Evolutionary conservation across 1,140 invertebrate species (phyloP).

Genomic region (Aphaenogaster rudis): DNA sequence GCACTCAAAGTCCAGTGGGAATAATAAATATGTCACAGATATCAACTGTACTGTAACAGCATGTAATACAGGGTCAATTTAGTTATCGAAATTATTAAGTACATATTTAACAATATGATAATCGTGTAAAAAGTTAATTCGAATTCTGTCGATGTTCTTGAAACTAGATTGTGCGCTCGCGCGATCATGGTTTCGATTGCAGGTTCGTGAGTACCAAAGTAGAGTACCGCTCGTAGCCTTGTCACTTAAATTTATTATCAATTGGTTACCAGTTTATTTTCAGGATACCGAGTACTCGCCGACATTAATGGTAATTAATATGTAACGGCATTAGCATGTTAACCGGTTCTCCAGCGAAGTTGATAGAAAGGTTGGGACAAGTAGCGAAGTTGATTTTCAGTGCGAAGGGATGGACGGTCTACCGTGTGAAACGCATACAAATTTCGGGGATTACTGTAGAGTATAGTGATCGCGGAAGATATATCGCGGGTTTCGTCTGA

Average conservation of each 20-base stretch:
- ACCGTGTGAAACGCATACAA: slow-evolving; percentile 27
- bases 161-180: background rate
- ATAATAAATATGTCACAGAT: slow-evolving; percentile 11
- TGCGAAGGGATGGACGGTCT: slow-evolving; percentile 2
- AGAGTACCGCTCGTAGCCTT: background rate
- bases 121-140: background rate
- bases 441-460: slow-evolving; percentile 42
- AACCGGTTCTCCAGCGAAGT: slow-evolving; percentile 43
- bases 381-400: slow-evolving; percentile 37
- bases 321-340: slow-evolving; percentile 60
- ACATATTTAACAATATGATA: background rate
- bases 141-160: background rate
- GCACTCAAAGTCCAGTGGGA: background rate
- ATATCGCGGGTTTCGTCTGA: slow-evolving; percentile 44
- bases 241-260: slow-evolving; percentile 55
- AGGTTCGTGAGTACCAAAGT: background rate
- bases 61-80: background rate
- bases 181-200: slow-evolving; percentile 5
- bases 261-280: slow-evolving; percentile 50
- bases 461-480: slow-evolving; percentile 41
- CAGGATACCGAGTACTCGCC: slow-evolving; percentile 9
- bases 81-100: slow-evolving; percentile 6
- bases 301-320: slow-evolving; percentile 51
- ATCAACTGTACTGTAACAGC: background rate
- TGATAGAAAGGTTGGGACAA: slow-evolving; percentile 37